These are phyloP conservation scores for Alentia gelatinosa DNA, from an alignment of 2,888 invertebrate genomes.

Conservation along the genomic window DNA sequence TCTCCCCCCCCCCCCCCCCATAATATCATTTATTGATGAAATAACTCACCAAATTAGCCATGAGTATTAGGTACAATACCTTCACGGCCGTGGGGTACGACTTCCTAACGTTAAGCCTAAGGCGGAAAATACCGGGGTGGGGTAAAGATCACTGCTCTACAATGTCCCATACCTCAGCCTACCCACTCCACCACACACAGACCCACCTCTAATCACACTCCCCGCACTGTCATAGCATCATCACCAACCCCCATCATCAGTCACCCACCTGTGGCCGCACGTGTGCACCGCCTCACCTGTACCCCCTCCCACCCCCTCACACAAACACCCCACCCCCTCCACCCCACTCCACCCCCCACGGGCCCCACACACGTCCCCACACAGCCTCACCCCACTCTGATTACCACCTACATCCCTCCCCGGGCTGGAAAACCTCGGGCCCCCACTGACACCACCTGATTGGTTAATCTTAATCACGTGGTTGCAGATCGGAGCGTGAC, in stretches of 20 bases:
- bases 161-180: neutral
- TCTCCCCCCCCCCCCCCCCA: too few relatives aligned
- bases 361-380: too few relatives aligned
- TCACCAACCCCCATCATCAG: neutral
- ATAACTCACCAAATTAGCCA: too few relatives aligned
- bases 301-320: neutral
- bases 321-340: neutral
- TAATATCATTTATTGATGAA: too few relatives aligned
- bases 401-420: neutral
- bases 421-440: neutral
- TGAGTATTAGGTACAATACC: too few relatives aligned
- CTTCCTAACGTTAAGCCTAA: too few relatives aligned
- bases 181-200: neutral
- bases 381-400: neutral
- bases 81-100: too few relatives aligned
- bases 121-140: too few relatives aligned
- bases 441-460: neutral
- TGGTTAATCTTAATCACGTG: constrained; percentile 13
- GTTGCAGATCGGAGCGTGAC: neutral
- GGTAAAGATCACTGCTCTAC: too few relatives aligned
- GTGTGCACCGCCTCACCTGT: neutral
- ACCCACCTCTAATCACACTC: neutral
- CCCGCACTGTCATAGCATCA: too few relatives aligned
- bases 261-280: neutral
- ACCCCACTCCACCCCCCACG: neutral